Percentiles rank a stretch among this genome's conserved stretches.
These are phyloP conservation scores for Alauda arvensis DNA, from an alignment of 2,797 vertebrate genomes.

Conservation along the genomic window DNA sequence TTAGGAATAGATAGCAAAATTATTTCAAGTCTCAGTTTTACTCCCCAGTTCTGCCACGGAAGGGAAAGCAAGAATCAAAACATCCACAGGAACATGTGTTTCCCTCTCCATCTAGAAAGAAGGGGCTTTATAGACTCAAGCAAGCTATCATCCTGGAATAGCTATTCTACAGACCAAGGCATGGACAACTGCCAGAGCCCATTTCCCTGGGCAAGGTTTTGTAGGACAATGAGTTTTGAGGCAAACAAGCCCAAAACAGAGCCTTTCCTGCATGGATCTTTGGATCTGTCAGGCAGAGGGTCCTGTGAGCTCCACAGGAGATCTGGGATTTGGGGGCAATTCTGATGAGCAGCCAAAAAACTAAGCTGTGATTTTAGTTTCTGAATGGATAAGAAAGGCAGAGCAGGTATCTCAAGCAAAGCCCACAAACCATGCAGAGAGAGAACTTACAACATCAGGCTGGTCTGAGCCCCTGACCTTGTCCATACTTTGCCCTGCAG, in stretches of 20 bases:
- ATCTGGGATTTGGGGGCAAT: not conserved
- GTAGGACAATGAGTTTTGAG: not conserved
- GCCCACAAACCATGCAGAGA: not conserved
- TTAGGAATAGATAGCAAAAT: not conserved
- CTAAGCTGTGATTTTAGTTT: not conserved
- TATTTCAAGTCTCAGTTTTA: not conserved
- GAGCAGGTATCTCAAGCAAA: not conserved
- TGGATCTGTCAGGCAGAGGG: not conserved
- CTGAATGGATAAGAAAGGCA: not conserved
- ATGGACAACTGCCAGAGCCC: not conserved
- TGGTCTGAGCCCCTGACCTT: not conserved
- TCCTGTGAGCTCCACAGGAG: fast-evolving
- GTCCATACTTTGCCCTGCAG: not conserved
- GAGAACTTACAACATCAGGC: not conserved
- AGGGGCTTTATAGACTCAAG: not conserved
- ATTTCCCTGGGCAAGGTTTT: not conserved
- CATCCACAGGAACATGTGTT: not conserved
- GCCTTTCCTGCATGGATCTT: not conserved
- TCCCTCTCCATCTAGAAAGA: not conserved
- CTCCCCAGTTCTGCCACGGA: not conserved
- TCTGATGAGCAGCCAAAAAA: not conserved
- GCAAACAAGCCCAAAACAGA: not conserved
- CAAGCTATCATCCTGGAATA: not conserved
- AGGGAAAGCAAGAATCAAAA: not conserved
- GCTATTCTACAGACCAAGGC: not conserved